Conservation (phyloP, 2,888 invertebrate species). For the Himalopsyche tibetana region DNA sequence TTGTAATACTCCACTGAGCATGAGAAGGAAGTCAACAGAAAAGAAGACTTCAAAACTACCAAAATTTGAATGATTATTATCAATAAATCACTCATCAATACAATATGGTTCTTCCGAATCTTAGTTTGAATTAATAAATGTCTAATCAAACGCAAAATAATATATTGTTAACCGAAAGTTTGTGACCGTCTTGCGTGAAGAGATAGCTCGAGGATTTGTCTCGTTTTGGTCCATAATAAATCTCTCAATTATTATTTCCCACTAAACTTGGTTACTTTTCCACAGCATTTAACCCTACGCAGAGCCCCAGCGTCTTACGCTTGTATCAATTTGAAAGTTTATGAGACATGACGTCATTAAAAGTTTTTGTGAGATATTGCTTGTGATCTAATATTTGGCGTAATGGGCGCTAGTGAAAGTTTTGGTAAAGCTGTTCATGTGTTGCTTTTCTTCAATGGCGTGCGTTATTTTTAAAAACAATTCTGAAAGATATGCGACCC, state of each 20-base stretch:
- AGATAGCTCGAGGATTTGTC: background rate
- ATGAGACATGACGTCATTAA: constrained; percentile 43
- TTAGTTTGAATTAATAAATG: background rate
- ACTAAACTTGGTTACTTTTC: constrained; percentile 1
- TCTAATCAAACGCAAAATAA: background rate
- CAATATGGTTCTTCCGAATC: too few relatives aligned
- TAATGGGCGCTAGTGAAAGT: background rate
- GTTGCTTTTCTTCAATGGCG: background rate
- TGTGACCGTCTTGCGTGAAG: background rate
- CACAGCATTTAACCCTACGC: constrained; percentile 5
- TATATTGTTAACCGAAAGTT: constrained; percentile 6
- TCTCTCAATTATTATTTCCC: constrained; percentile 15
- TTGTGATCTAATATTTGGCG: constrained; percentile 1
- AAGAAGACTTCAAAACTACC: too few relatives aligned
- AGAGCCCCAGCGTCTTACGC: background rate
- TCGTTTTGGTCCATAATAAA: background rate
- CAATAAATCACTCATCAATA: too few relatives aligned
- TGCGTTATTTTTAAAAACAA: too few relatives aligned
- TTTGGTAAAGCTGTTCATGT: constrained; percentile 18
- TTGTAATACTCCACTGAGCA: too few relatives aligned
- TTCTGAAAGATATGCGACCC: too few relatives aligned
- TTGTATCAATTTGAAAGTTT: constrained; percentile 44
- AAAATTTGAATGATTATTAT: too few relatives aligned
- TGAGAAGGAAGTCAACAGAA: too few relatives aligned
- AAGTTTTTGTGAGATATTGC: constrained; percentile 39